phyloP scores from a whole-genome alignment of 2,888 invertebrate species.

The Deroplatys truncata region DNA sequence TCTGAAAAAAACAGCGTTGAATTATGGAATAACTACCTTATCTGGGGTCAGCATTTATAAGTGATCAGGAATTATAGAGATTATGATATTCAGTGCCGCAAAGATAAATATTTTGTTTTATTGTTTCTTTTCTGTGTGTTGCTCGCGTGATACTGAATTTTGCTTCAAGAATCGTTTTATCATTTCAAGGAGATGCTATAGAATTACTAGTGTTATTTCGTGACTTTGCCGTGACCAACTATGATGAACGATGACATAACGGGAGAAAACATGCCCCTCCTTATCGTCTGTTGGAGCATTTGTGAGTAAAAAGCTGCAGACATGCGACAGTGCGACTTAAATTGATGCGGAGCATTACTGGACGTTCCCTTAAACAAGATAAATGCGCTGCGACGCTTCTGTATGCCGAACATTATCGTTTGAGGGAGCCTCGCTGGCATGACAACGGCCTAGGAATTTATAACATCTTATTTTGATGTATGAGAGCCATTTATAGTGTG shows the following conservation, averaged over 20 bases:
- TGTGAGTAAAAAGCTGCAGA: background rate
- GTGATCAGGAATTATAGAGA: no score
- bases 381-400: background rate
- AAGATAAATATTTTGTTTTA: no score
- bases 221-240: no score
- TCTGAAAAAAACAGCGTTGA: no score
- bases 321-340: background rate
- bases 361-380: background rate
- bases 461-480: slow-evolving; percentile 6
- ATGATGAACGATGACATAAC: background rate
- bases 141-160: no score
- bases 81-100: no score
- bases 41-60: no score
- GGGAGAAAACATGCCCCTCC: background rate
- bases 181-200: no score
- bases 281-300: background rate
- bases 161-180: no score
- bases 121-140: no score
- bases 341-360: background rate
- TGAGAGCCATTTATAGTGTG: background rate
- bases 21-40: no score
- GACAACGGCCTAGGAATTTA: background rate
- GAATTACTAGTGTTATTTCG: no score
- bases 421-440: background rate
- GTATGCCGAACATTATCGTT: background rate